Evolutionary conservation across 2,888 invertebrate species (phyloP).

Genomic region (Azorinus chamasolen): DNA sequence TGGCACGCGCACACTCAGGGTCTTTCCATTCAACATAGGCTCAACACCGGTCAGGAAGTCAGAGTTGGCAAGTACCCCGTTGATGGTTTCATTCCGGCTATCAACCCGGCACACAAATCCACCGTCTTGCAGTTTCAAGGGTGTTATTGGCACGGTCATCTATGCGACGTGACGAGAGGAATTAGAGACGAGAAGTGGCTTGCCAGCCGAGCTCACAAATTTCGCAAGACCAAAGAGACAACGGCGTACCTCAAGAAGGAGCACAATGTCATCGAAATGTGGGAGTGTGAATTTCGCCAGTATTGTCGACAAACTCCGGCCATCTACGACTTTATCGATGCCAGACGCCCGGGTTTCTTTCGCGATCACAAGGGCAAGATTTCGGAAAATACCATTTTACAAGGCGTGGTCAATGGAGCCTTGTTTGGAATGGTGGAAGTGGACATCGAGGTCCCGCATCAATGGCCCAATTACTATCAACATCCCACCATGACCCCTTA

Average conservation of each 20-base stretch:
- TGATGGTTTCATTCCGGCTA: slow-evolving; percentile 20
- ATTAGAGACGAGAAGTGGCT: background rate
- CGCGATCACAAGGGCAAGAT: too few species aligned
- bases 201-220: background rate
- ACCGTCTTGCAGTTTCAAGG: too few species aligned
- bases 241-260: background rate
- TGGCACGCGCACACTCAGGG: too few species aligned
- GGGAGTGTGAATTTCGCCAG: slow-evolving; percentile 26
- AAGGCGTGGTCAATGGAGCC: slow-evolving; percentile 14
- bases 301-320: slow-evolving; percentile 20
- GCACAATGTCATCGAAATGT: slow-evolving; percentile 18
- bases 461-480: slow-evolving; percentile 18
- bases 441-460: slow-evolving; percentile 34
- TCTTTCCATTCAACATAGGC: too few species aligned
- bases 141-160: too few species aligned
- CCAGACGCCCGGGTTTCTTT: too few species aligned
- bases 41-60: background rate
- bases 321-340: slow-evolving; percentile 46
- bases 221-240: slow-evolving; percentile 1
- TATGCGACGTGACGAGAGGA: too few species aligned
- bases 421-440: slow-evolving; percentile 40
- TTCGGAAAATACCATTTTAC: slow-evolving; percentile 21
- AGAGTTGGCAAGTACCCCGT: too few species aligned
- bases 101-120: slow-evolving; percentile 4
- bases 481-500: slow-evolving; percentile 19